These are phyloP conservation scores for Charanyca ferruginea DNA, from an alignment of 2,888 invertebrate genomes.

Conservation along the genomic window DNA sequence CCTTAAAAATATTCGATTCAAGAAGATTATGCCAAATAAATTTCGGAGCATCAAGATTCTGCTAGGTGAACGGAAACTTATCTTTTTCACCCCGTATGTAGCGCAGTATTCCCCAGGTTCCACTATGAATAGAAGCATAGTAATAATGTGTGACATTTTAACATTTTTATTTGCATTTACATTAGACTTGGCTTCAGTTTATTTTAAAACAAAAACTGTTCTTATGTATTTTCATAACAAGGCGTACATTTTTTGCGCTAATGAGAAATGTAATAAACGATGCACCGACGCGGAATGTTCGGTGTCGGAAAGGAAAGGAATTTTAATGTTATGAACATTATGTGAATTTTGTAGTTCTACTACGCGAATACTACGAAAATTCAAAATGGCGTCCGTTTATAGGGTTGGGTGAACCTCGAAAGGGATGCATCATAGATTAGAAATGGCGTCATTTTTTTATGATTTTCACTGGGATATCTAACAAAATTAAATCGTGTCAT, in stretches of 20 bases:
- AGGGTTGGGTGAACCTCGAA: neutral
- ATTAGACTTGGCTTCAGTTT: neutral
- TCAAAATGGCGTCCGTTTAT: neutral
- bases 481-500: too few relatives aligned
- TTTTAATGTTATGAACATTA: conserved; percentile 44
- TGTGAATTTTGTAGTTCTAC: conserved; percentile 1
- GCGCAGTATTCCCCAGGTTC: neutral
- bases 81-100: neutral
- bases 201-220: conserved; percentile 5
- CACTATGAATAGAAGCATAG: neutral
- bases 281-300: conserved; percentile 35
- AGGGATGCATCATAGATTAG: neutral
- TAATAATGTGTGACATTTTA: neutral
- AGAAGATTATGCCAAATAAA: too few relatives aligned
- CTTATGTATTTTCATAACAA: conserved; percentile 13
- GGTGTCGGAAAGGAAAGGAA: conserved; percentile 37
- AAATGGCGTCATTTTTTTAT: too few relatives aligned
- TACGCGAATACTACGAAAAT: neutral
- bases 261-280: conserved; percentile 56
- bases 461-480: too few relatives aligned
- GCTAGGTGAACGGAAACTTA: too few relatives aligned
- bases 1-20: too few relatives aligned
- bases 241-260: conserved; percentile 28
- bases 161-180: neutral
- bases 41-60: too few relatives aligned